These are phyloP conservation scores for Drosophila acutilabella DNA, from an alignment of 2,888 invertebrate genomes.

Conservation along the genomic window DNA sequence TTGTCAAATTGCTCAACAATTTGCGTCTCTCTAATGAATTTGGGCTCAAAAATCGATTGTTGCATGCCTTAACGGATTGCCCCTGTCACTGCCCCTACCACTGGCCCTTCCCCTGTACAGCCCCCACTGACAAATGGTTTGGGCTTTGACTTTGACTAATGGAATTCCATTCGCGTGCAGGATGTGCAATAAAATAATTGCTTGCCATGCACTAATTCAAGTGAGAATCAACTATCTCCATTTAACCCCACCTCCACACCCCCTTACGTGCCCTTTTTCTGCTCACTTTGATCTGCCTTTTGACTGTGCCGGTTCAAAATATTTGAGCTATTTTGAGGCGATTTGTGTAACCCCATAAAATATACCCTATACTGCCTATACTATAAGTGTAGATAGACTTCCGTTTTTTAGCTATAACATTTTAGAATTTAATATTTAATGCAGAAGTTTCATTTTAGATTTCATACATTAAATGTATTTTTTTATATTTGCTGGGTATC, in stretches of 20 bases:
- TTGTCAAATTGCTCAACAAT: slow-evolving; percentile 61
- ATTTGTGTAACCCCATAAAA: slow-evolving; percentile 19
- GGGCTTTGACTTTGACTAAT: slow-evolving; percentile 71
- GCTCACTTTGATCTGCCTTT: not conserved
- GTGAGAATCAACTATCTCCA: slow-evolving; percentile 24
- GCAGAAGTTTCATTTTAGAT: too few species aligned
- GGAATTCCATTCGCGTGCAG: slow-evolving; percentile 59
- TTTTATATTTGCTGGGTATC: not conserved
- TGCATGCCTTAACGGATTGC: slow-evolving; percentile 17
- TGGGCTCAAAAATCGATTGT: slow-evolving; percentile 61
- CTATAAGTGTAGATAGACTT: too few species aligned
- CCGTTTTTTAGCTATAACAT: too few species aligned
- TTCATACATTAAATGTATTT: not conserved
- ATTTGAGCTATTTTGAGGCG: slow-evolving; percentile 23
- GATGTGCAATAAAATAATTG: slow-evolving; percentile 60
- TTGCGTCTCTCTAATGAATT: slow-evolving; percentile 59
- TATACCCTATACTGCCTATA: not conserved
- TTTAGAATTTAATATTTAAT: too few species aligned
- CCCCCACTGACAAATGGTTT: slow-evolving; percentile 42
- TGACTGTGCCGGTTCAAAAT: slow-evolving; percentile 27
- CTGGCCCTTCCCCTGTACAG: not conserved
- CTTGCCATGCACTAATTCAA: slow-evolving; percentile 59
- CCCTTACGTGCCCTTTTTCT: too few species aligned
- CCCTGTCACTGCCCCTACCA: not conserved
- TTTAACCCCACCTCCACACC: not conserved